phyloP scores from a whole-genome alignment of 1,140 invertebrate genomes.

The Achatina immaculata region DNA sequence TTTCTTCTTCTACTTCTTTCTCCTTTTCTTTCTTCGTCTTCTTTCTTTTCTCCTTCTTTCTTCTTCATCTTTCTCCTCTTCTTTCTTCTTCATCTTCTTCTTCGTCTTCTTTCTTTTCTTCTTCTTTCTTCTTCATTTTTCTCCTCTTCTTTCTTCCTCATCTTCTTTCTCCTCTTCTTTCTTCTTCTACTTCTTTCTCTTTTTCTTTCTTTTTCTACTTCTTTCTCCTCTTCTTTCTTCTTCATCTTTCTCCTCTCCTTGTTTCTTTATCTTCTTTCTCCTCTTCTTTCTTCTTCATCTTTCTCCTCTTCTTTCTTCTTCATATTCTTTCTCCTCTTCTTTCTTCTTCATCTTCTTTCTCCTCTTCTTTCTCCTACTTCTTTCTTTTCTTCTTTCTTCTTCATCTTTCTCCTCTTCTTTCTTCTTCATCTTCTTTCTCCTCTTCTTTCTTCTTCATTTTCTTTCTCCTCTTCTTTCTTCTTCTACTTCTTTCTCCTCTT shows the following conservation, averaged over 20 bases:
- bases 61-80: neutral
- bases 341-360: neutral
- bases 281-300: neutral
- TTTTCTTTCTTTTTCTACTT: neutral
- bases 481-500: slow-evolving; percentile 9
- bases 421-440: neutral
- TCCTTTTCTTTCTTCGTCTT: neutral
- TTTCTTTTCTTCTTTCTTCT: neutral
- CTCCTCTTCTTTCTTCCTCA: too few relatives aligned
- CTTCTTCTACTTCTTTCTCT: neutral
- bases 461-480: neutral
- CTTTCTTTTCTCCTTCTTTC: neutral
- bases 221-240: slow-evolving; percentile 2
- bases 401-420: neutral
- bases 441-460: neutral
- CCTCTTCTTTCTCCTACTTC: neutral
- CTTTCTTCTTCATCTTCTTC: neutral
- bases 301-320: neutral
- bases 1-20: neutral
- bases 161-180: neutral
- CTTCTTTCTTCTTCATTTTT: neutral
- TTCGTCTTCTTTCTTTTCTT: neutral
- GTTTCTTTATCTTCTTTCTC: neutral
- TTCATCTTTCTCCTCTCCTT: neutral
- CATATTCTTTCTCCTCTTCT: neutral